Conservation (phyloP, 2,797 vertebrate genomes). For the Typhlichthys subterraneus region DNA sequence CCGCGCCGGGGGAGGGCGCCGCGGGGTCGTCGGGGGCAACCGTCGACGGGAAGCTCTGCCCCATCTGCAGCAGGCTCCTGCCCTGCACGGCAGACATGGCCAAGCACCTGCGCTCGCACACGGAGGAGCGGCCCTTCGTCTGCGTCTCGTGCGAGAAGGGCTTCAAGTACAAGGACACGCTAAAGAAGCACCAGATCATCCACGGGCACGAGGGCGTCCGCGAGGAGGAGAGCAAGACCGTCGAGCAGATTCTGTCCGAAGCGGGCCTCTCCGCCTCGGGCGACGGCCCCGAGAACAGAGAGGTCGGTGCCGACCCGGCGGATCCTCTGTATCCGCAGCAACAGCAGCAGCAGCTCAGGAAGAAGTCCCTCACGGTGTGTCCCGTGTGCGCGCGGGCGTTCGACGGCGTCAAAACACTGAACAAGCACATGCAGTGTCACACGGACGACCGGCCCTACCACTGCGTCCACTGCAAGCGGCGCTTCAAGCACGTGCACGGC, state of each 20-base stretch:
- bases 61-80: constrained; percentile 66
- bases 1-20: neutral
- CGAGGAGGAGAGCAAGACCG: constrained; percentile 65
- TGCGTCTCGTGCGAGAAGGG: constrained; percentile 72
- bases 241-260: constrained; percentile 69
- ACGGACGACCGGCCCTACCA: constrained; percentile 72
- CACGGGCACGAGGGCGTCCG: constrained; percentile 70
- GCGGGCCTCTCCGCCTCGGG: constrained; percentile 33
- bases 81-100: constrained; percentile 68
- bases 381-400: constrained; percentile 59
- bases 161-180: constrained; percentile 75
- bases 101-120: constrained; percentile 71
- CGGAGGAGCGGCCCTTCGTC: constrained; percentile 68
- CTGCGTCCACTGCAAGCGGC: constrained; percentile 73
- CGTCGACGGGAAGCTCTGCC: constrained; percentile 63
- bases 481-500: constrained; percentile 75
- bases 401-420: constrained; percentile 67
- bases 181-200: constrained; percentile 77
- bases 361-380: constrained; percentile 52
- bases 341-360: constrained; percentile 10
- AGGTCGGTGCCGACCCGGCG: neutral
- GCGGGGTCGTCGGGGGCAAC: neutral
- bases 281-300: constrained; percentile 7
- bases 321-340: neutral
- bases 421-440: constrained; percentile 72